These are phyloP conservation scores for Danio tinwini DNA, from an alignment of 2,797 vertebrate genomes.

Conservation along the genomic window DNA sequence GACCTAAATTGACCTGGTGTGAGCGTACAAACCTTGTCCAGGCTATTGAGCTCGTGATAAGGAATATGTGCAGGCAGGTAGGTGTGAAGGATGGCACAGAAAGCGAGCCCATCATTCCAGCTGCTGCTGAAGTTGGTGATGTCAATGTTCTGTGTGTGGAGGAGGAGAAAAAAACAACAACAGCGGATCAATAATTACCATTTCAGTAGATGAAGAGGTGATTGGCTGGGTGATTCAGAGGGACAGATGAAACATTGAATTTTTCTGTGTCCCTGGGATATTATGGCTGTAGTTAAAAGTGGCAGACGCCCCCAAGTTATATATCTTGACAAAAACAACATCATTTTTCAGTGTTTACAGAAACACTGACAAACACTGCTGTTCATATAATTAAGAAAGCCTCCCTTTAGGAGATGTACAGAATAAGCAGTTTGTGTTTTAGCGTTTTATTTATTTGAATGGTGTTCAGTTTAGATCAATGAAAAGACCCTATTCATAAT, in stretches of 20 bases:
- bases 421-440: neutral
- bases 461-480: no score
- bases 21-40: conserved; percentile 82
- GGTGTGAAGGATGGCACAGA: conserved; percentile 90
- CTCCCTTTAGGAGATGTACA: neutral
- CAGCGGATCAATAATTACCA: conserved; percentile 32
- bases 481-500: no score
- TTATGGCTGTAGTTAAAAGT: conserved; percentile 30
- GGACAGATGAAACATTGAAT: neutral
- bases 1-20: neutral
- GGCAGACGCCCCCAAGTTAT: neutral
- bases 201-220: conserved; percentile 34
- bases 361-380: neutral
- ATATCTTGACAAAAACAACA: conserved; percentile 6
- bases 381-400: neutral
- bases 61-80: conserved; percentile 89
- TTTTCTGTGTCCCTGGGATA: neutral
- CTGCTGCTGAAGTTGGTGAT: conserved; percentile 93
- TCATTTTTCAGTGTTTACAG: conserved; percentile 12
- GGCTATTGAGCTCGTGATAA: conserved; percentile 85
- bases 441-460: no score
- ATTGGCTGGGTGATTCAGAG: conserved; percentile 19
- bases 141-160: conserved; percentile 82
- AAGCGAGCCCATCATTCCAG: conserved; percentile 89
- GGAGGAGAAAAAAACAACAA: neutral